phyloP scores from a whole-genome alignment of 2,888 invertebrate genomes.

The Sturmia bella region DNA sequence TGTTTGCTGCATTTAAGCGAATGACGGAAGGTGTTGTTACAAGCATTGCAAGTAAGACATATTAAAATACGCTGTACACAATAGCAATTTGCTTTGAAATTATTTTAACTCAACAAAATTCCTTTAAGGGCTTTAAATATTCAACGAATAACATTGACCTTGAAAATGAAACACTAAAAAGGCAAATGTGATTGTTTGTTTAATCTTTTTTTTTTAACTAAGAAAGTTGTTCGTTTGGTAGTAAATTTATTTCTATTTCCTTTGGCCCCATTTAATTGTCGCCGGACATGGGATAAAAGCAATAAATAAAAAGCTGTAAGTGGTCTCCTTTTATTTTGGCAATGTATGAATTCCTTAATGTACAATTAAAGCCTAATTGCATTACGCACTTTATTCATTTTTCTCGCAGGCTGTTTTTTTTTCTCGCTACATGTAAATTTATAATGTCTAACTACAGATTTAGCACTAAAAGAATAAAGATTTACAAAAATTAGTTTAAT shows the following conservation, averaged over 20 bases:
- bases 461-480: too few species aligned
- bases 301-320: slow-evolving; percentile 56
- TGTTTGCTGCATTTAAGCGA: slow-evolving; percentile 7
- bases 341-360: not conserved
- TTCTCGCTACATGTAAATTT: too few species aligned
- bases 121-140: slow-evolving; percentile 41
- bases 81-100: slow-evolving; percentile 32
- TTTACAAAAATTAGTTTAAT: too few species aligned
- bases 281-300: slow-evolving; percentile 54
- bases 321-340: slow-evolving; percentile 50
- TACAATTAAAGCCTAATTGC: too few species aligned
- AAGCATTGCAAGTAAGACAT: slow-evolving; percentile 2
- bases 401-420: too few species aligned
- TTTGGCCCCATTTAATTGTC: slow-evolving; percentile 68
- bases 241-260: slow-evolving; percentile 56
- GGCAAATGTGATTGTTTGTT: slow-evolving; percentile 1
- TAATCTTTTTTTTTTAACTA: slow-evolving; percentile 10
- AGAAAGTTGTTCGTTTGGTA: slow-evolving; percentile 32
- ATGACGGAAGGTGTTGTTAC: not conserved
- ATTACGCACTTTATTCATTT: too few species aligned
- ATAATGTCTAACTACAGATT: too few species aligned
- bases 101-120: slow-evolving; percentile 39
- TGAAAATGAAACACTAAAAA: slow-evolving; percentile 41
- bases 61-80: slow-evolving; percentile 31
- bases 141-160: slow-evolving; percentile 62